Evolutionary conservation across 1,140 invertebrate species (phyloP), one percentile per base, ranked within the genome.

Genomic region (Pogonomyrmex californicus): DNA sequence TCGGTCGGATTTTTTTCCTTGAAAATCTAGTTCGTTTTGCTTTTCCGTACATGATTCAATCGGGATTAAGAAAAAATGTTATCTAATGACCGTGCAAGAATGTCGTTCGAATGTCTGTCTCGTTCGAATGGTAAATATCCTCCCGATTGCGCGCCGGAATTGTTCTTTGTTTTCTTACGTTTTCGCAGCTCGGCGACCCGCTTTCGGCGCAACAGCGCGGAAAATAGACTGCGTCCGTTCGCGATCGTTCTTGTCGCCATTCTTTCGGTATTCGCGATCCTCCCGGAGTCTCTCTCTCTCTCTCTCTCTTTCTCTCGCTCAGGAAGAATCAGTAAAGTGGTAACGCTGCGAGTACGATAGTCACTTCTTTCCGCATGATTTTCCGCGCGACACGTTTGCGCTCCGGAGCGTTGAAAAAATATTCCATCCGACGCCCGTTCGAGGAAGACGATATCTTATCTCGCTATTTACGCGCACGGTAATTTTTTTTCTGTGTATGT

Each of bases 171-270:
- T 58, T 65, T 41, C 65, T 81, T 49, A 62, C 66, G 23, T 63
- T 49, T 44, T 54, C 65, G 41, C 63, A 17, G 38, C 51, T 56
- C 44, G 47, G 23, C 51, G 79, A 83, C 9, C n/a, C 68, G 68
- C 54, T 83, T 62, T 75, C 41, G 12, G 47, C 30, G 87, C 66
- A 86, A 66, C 70, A 86, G 87, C 73, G 88, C 87, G 79, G 86
- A 89, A 86, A 89, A 86, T 86, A 75, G 62, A 58, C 33, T 54
- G 58, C 58, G 68, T 66, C n/a, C 54, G 70, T 68, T 87, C 66
- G 33, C 65, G 56, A 68, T 54, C 56, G 44, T 51, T 70, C 49
- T 78, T 77, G 63, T 86, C 75, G 12, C 14, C 41, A 38, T 77
- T 78, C 63, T 88, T 87, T 83, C 54, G 54, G 14, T 44, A 41